These are phyloP conservation scores for Erythrolamprus reginae DNA, from an alignment of 2,113 vertebrate genomes.

Conservation along the genomic window DNA sequence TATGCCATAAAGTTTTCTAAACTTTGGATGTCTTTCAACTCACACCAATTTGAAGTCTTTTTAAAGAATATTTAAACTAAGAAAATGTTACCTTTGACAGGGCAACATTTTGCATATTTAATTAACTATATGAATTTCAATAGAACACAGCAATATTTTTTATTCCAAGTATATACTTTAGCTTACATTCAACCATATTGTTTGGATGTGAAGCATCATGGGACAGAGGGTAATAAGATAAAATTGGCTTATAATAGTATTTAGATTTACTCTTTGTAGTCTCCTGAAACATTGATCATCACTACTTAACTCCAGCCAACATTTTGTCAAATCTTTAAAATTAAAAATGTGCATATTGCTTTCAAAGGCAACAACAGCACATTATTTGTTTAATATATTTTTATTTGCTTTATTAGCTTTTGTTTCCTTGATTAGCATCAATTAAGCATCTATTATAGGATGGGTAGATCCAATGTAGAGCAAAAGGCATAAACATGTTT, in stretches of 20 bases:
- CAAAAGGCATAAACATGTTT: not conserved
- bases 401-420: not conserved
- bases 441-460: not conserved
- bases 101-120: not conserved
- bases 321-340: not conserved
- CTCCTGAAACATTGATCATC: not conserved
- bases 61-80: not conserved
- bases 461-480: not conserved
- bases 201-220: conserved; percentile 21
- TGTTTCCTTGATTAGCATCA: not conserved
- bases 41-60: not conserved
- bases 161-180: not conserved
- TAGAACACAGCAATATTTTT: not conserved
- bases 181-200: not conserved
- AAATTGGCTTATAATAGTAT: not conserved
- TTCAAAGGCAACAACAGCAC: not conserved
- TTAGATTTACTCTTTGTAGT: not conserved
- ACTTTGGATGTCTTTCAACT: not conserved
- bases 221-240: conserved; percentile 18
- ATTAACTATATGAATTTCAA: not conserved
- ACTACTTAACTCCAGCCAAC: not conserved
- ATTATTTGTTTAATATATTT: conserved; percentile 10
- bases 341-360: not conserved
- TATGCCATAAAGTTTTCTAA: not conserved
- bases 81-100: not conserved